Base-by-base conservation (phyloP, 2,113 vertebrate species). In the Grammomys dolichurus region DNA sequence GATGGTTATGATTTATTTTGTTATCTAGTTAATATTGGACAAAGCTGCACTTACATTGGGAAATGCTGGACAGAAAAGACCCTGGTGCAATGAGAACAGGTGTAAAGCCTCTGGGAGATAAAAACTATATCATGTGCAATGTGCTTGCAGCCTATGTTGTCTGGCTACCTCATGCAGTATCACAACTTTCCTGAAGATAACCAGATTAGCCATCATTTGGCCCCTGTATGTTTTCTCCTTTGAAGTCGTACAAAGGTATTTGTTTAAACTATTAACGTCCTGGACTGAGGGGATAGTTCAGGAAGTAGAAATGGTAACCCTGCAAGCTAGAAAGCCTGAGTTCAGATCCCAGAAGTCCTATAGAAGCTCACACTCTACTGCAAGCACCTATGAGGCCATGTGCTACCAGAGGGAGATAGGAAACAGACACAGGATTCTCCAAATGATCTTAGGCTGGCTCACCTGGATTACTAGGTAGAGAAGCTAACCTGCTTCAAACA, bases 221-320 rank as follows among this genome's bases (percentile, higher is more conserved):
- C 12, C 90, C 14, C 76, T 87, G 40, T 1, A n/a, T 33, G 19
- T 19, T 56, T 26, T 85, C 90, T 12, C 36, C 46, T 54, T 95
- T 89, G 72, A 65, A 90, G 77, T 89, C 9, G 0, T 40, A 28
- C 48, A 75, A 82, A 94, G 20, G 13, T 84, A 14, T 46, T 81
- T 73, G 26, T 67, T 67, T 67, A 95, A 89, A 89, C 31, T 16
- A 78, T 86, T 89, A 91, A 84, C 33, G 90, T 70, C 10, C 72
- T 84, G 13, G 81, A 24, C 24, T 43, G 16, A 28, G 13, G 31
- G 16, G 7, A 20, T 56, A 33, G 7, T 20, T 80, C 51, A 20
- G 31, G 7, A 43, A 24, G 24, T 63, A 28, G 40, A 63, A 43
- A 26, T 28, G 33, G 13, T 28, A 17, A 63, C 26, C 4, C 7